These are phyloP conservation scores for Psix sp. DNA, from an alignment of 1,140 invertebrate species.

Conservation along the genomic window DNA sequence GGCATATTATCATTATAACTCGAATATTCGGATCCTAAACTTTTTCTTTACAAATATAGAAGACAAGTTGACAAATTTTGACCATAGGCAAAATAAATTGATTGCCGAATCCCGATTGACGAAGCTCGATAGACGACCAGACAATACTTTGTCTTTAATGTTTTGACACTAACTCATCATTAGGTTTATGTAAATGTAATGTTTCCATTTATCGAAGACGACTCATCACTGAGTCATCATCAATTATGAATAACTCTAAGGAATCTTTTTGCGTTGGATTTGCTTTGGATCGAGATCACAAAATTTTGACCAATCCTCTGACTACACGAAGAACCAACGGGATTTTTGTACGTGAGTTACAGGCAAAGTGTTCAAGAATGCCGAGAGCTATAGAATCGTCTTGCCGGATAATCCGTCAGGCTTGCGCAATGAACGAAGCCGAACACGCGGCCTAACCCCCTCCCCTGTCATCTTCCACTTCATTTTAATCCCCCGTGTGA, in stretches of 20 bases:
- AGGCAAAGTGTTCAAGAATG: too few species aligned
- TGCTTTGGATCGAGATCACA: too few species aligned
- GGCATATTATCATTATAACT: conserved; percentile 10
- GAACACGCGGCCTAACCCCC: conserved; percentile 62
- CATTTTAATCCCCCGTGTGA: conserved; percentile 74
- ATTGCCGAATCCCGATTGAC: conserved; percentile 16
- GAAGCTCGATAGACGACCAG: conserved; percentile 11
- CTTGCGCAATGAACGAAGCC: conserved; percentile 68
- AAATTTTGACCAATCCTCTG: too few species aligned
- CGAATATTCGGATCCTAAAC: not conserved
- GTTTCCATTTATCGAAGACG: conserved; percentile 24
- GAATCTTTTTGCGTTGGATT: too few species aligned
- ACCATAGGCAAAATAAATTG: not conserved
- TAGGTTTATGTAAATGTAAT: conserved; percentile 37
- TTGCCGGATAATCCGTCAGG: conserved; percentile 69
- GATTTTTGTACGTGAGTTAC: too few species aligned
- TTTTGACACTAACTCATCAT: conserved; percentile 42
- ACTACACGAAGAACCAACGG: too few species aligned
- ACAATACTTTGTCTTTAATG: conserved; percentile 18
- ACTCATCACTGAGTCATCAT: conserved; percentile 23
- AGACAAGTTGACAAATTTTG: conserved; percentile 21
- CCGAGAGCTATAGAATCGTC: conserved; percentile 59
- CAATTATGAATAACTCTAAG: conserved; percentile 12
- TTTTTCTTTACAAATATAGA: not conserved
- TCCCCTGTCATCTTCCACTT: conserved; percentile 58